Base-by-base conservation (phyloP, 2,797 vertebrate species). In the Oreochromis mossambicus region DNA sequence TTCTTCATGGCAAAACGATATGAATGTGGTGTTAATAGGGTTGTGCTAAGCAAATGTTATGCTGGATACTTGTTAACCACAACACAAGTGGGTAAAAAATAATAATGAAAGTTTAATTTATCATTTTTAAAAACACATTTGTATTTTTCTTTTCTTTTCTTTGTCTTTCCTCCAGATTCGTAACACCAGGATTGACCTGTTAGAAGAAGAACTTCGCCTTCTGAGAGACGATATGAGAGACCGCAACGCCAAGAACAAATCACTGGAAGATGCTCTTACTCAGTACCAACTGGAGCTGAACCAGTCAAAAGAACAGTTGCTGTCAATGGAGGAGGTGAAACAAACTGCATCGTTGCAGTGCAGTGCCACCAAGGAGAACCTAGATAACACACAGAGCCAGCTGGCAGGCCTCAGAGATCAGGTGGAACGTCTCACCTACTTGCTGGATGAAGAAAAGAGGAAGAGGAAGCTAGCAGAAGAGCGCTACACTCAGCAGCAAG, bases 171-270 rank as follows among this genome's bases (percentile, higher is more conserved):
- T 85, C 7, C 92, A 99, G 99, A 97, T 99, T 87, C 97, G 97
- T 87, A 98, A 97, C 92, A 99, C 98, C 55, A 97, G 95, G 94
- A 99, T 99, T 50, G 98, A 99, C 79, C 87, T 99, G 76, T 94
- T 99, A 77, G 98, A 99, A 90, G 99, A 99, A 86, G 97, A 99
- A 86, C 96, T 99, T 75, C 95, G 96, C 11, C 94, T 95, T 89
- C 92, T 98, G 83, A 97, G 92, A 82, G 97, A 97, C 36, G 93
- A 96, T 82, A 95, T 97, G 83, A 93, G 95, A 6, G 97, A 98
- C 83, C 95, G 95, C 87, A 95, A 87, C 32, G 90, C 94, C 68
- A 98, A 98, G 89, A 98, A 98, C 92, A 97, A 96, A 84, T 97
- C 97, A 19, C 92, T 99, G 91, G 97, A 98, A 92, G 97, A 98